Evolutionary conservation across 2,797 vertebrate genomes (phyloP).

Genomic region (Sus cebifrons): DNA sequence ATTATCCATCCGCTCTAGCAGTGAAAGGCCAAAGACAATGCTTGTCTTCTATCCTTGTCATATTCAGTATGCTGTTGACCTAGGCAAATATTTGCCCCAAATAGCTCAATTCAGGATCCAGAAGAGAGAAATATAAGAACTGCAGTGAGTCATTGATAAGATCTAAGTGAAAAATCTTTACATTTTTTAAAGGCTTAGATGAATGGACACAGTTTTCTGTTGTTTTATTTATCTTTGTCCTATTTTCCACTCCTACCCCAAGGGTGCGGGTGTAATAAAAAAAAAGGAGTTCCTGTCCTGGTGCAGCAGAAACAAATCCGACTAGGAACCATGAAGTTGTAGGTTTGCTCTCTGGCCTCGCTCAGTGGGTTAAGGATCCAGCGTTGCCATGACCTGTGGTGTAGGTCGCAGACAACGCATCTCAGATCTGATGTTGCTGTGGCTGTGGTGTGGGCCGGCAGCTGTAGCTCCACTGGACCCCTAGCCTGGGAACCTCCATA

Average conservation of each 20-base stretch:
- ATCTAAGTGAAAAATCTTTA: conserved; percentile 61
- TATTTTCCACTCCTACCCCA: background rate
- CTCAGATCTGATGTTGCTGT: too few species aligned
- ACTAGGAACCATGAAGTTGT: too few species aligned
- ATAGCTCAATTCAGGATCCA: background rate
- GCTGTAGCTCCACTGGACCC: too few species aligned
- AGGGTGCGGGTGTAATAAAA: background rate
- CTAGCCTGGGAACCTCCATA: too few species aligned
- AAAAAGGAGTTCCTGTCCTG: too few species aligned
- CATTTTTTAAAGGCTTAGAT: conserved; percentile 20
- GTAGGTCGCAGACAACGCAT: too few species aligned
- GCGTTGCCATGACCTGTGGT: too few species aligned
- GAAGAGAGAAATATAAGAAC: conserved; percentile 60
- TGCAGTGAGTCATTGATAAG: background rate
- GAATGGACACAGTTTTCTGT: conserved; percentile 29
- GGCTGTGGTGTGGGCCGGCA: too few species aligned
- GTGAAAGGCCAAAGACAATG: conserved; percentile 57
- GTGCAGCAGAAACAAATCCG: too few species aligned
- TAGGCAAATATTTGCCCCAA: conserved; percentile 66
- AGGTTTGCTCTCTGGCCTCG: too few species aligned
- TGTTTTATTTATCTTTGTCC: conserved; percentile 61
- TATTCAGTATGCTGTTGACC: conserved; percentile 46
- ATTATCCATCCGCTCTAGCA: conserved; percentile 64
- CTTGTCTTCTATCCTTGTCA: conserved; percentile 66
- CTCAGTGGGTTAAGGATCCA: too few species aligned